phyloP scores from a whole-genome alignment of 2,888 invertebrate genomes.

The Tipula helvola region DNA sequence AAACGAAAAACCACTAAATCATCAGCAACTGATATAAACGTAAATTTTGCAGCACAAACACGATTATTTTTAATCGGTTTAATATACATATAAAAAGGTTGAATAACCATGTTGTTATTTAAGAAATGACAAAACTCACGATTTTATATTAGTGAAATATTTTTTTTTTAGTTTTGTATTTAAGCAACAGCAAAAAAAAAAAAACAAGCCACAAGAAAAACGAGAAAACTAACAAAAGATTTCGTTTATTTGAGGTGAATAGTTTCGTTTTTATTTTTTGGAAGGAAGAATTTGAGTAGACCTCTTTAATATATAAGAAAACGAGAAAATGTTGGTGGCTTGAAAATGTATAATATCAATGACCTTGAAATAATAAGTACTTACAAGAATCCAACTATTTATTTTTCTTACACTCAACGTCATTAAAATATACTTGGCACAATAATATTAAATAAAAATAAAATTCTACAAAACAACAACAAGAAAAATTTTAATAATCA shows the following conservation, averaged over 20 bases:
- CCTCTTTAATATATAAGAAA: not conserved
- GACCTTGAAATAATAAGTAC: not conserved
- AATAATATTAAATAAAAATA: not conserved
- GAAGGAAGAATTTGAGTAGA: not conserved
- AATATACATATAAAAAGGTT: not conserved
- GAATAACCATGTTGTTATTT: not conserved
- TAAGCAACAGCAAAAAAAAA: not conserved
- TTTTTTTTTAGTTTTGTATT: not conserved
- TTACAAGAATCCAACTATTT: slow-evolving; percentile 8
- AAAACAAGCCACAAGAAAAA: not conserved
- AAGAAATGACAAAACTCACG: not conserved
- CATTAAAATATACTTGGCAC: not conserved
- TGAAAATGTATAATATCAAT: not conserved
- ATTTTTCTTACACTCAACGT: slow-evolving; percentile 8
- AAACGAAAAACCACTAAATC: not conserved
- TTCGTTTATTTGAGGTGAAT: not conserved
- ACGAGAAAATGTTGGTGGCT: not conserved
- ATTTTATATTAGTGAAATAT: not conserved
- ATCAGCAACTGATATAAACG: not conserved
- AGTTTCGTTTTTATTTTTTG: not conserved
- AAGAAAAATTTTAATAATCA: not conserved
- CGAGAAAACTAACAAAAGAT: not conserved
- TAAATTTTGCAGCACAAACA: not conserved
- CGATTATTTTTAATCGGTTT: not conserved
- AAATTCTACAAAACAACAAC: not conserved